Evolutionary conservation across 2,888 invertebrate species (phyloP).

Genomic region (Perdita meconis): DNA sequence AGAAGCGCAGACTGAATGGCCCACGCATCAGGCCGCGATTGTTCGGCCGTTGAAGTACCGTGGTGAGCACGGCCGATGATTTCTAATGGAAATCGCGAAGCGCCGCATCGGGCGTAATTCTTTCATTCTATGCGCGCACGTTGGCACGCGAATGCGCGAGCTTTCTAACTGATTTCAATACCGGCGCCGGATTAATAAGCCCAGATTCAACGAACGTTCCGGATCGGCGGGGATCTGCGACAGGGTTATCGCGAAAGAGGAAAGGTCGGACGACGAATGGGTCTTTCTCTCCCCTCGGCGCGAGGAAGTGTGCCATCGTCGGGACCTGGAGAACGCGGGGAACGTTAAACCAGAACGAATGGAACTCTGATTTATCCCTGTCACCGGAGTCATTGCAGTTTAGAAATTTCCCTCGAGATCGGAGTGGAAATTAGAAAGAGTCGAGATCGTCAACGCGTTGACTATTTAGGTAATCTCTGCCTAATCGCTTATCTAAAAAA

Average conservation of each 20-base stretch:
- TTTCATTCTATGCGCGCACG: slow-evolving; percentile 37
- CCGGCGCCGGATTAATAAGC: slow-evolving; percentile 54
- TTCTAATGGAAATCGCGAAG: slow-evolving; percentile 78
- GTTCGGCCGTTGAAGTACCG: neutral
- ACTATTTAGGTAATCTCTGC: too few relatives aligned
- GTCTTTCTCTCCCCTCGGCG: slow-evolving; percentile 19
- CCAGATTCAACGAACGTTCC: slow-evolving; percentile 36
- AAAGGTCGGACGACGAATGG: slow-evolving; percentile 57
- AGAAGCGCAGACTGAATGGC: neutral
- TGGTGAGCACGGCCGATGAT: slow-evolving; percentile 52
- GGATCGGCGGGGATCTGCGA: slow-evolving; percentile 53
- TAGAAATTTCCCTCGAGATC: too few relatives aligned
- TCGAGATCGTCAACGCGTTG: too few relatives aligned
- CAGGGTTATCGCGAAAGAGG: slow-evolving; percentile 60
- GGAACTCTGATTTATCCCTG: too few relatives aligned
- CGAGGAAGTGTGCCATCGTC: slow-evolving; percentile 54
- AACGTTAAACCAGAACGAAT: slow-evolving; percentile 13
- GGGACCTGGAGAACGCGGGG: slow-evolving; percentile 22
- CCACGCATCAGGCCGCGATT: slow-evolving; percentile 19
- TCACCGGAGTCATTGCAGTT: too few relatives aligned
- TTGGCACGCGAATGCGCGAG: slow-evolving; percentile 64
- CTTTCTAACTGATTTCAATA: slow-evolving; percentile 74
- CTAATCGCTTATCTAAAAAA: too few relatives aligned
- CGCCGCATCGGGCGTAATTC: slow-evolving; percentile 65
- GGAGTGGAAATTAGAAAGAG: too few relatives aligned